Evolutionary conservation across 2,797 vertebrate genomes (phyloP).

Genomic region (Momotus momota): DNA sequence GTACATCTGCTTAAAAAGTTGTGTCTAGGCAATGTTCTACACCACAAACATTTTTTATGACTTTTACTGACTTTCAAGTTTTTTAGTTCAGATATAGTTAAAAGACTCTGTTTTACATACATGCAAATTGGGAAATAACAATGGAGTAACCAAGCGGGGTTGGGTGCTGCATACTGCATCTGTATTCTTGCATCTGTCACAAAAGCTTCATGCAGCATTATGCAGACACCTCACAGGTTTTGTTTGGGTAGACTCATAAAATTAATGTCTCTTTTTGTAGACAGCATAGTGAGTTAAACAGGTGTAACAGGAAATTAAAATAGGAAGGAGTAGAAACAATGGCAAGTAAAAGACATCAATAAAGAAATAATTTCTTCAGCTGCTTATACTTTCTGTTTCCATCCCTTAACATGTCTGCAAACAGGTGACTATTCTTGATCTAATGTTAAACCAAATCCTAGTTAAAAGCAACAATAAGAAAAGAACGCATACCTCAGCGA

Average conservation of each 20-base stretch:
- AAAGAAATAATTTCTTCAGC: background rate
- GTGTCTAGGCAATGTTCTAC: slow-evolving; percentile 50
- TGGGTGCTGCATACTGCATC: background rate
- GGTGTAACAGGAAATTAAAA: slow-evolving; percentile 14
- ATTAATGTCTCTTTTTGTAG: slow-evolving; percentile 21
- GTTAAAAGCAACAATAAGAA: background rate
- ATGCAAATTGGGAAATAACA: slow-evolving; percentile 37
- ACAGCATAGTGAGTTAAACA: slow-evolving; percentile 34
- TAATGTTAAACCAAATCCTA: background rate
- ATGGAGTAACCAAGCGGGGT: background rate
- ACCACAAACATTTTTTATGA: slow-evolving; percentile 59
- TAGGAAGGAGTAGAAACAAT: background rate
- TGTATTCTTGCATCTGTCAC: slow-evolving; percentile 24
- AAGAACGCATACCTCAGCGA: background rate
- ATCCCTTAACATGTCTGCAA: background rate
- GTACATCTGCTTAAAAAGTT: slow-evolving; percentile 75
- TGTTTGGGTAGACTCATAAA: background rate
- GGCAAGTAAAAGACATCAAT: background rate
- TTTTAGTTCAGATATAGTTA: slow-evolving; percentile 42
- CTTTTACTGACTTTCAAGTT: slow-evolving; percentile 57
- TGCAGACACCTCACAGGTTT: background rate
- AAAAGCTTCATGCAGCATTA: background rate
- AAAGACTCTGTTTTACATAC: slow-evolving; percentile 22
- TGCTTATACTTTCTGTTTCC: background rate
- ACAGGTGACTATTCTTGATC: background rate